Base-by-base conservation (phyloP, 2,113 vertebrate genomes). In the Thinocorus orbignyianus region DNA sequence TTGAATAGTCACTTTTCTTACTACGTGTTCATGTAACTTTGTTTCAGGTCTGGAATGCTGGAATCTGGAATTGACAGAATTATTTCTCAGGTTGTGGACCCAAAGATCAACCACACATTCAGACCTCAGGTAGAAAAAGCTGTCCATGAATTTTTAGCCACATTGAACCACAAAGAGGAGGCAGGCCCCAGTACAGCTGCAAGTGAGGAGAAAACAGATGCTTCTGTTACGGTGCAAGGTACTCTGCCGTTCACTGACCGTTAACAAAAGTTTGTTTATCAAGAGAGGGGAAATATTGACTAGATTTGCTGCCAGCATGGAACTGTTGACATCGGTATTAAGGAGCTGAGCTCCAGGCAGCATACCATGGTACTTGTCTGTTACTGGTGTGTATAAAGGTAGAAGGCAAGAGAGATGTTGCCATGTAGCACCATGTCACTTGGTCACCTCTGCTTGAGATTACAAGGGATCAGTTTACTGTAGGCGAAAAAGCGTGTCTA, bases 41-140 rank as follows among this genome's bases (percentile, higher is more conserved):
- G n/a, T 97, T 98, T 74, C 96, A 99, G 99, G 95, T 99, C 99
- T 76, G 99, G 99, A 93, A 99, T 99, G 99, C 97, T 99, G 97
- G 99, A 99, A 97, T 99, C 99, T 93, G 99, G 99, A 72, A 99
- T 99, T 86, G 99, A 99, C 97, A 98, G 99, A 95, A 99, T 99
- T 57, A 99, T 99, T 95, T 99, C 99, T 94, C 99, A 99, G 97
- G 99, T 99, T 93, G 99, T 99, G 84, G 99, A 99, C 96, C 99
- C 99, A 95, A 99, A 99, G 98, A 98, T 99, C 97, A 99, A 99
- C 96, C 99, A 99, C 81, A 99, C 98, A 8, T 99, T 99, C 96
- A 98, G 99, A 95, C 99, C 99, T 62, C 99, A 99, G 96, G 99
- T 99, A 91, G 99, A 99, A 96, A 99, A 99, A 90, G 99, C 99